A percentile compares a stretch with the other conserved stretches of the same genome.
Conservation (phyloP, 1,140 invertebrate genomes). For the Drosophila nebulosa region DNA sequence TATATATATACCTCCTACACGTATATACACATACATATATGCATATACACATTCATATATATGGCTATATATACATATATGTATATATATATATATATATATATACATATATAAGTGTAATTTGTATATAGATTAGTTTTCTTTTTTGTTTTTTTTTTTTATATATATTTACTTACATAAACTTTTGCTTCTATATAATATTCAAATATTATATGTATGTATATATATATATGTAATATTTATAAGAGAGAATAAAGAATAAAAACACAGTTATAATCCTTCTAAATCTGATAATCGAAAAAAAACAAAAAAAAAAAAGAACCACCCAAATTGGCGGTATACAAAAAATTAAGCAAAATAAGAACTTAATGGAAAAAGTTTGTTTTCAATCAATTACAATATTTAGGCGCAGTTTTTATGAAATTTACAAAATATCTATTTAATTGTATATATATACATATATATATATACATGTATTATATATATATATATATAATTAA, state of each 20-base stretch:
- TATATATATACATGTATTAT: slow-evolving; percentile 33
- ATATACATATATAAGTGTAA: slow-evolving; percentile 25
- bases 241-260: slow-evolving; percentile 18
- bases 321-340: slow-evolving; percentile 14
- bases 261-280: not conserved
- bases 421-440: slow-evolving; percentile 67
- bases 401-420: slow-evolving; percentile 44
- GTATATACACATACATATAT: not conserved
- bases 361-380: slow-evolving; percentile 10
- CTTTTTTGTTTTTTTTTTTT: slow-evolving; percentile 7
- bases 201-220: not conserved
- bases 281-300: slow-evolving; percentile 20
- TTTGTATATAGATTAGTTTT: slow-evolving; percentile 24
- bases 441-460: slow-evolving; percentile 45
- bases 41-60: not conserved
- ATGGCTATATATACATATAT: slow-evolving; percentile 18
- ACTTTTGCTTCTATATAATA: slow-evolving; percentile 17
- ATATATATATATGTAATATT: slow-evolving; percentile 48
- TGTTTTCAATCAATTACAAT: no score
- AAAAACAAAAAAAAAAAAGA: slow-evolving; percentile 49
- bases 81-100: slow-evolving; percentile 17
- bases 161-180: slow-evolving; percentile 30
- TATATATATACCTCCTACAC: not conserved
- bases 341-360: slow-evolving; percentile 28
- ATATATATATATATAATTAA: slow-evolving; percentile 39